Evolutionary conservation across 2,113 vertebrate species (phyloP).

Genomic region (Felis chaus): DNA sequence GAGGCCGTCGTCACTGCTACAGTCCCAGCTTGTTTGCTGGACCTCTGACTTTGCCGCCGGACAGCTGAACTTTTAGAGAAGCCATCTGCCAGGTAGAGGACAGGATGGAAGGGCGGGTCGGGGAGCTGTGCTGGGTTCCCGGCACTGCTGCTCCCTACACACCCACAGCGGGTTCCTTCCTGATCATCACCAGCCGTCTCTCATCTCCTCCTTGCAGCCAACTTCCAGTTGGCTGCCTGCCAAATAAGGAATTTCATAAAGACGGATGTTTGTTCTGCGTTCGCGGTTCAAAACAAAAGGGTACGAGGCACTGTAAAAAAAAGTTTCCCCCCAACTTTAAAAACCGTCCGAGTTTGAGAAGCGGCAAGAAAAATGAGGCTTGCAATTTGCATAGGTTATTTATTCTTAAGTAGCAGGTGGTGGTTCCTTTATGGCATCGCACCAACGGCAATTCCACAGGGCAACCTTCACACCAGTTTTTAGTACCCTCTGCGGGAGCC

Average conservation of each 20-base stretch:
- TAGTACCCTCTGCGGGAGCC: not conserved
- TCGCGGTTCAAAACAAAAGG: not conserved
- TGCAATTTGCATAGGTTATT: not conserved
- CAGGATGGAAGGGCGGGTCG: conserved; percentile 46
- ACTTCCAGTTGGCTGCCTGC: not conserved
- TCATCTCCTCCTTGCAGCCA: conserved; percentile 38
- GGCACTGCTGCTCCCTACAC: conserved; percentile 22
- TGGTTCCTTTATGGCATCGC: not conserved
- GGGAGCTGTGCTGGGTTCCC: not conserved
- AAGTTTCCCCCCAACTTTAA: not conserved
- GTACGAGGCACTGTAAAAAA: not conserved
- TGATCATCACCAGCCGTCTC: not conserved
- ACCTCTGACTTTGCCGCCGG: not conserved
- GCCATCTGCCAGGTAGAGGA: conserved; percentile 37
- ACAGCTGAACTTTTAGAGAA: conserved; percentile 1
- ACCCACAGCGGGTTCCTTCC: conserved; percentile 57
- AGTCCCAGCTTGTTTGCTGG: conserved; percentile 8
- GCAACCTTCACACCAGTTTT: not conserved
- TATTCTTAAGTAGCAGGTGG: not conserved
- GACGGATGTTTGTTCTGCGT: not conserved
- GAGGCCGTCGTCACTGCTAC: not conserved
- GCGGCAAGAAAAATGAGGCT: not conserved
- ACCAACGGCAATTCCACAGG: not conserved
- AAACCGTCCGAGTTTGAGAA: not conserved
- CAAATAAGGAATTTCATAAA: conserved; percentile 31